Conservation (phyloP, 2,113 vertebrate genomes). For the Plecotus auritus region DNA sequence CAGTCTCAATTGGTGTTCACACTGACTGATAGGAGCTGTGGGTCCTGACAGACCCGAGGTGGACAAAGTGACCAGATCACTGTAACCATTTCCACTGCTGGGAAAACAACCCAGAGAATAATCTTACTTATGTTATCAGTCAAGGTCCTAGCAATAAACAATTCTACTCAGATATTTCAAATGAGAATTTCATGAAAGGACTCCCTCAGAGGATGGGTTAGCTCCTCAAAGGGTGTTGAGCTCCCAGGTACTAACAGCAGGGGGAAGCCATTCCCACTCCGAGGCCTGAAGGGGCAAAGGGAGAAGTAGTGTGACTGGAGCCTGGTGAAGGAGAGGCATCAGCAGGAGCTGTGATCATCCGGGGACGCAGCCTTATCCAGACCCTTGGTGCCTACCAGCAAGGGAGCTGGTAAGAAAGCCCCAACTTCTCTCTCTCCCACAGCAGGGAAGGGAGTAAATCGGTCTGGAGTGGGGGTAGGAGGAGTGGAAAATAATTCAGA, state of each 20-base stretch:
- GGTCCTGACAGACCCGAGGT: background rate
- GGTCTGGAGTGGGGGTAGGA: background rate
- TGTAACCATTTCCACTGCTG: background rate
- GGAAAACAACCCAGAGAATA: slow-evolving; percentile 46
- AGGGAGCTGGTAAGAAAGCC: background rate
- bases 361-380: background rate
- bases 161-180: background rate
- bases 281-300: background rate
- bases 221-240: background rate
- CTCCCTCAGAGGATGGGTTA: background rate
- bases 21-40: background rate
- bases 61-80: slow-evolving; percentile 33
- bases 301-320: background rate
- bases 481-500: background rate
- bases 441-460: background rate
- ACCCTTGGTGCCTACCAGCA: background rate
- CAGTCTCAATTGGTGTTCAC: background rate
- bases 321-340: background rate
- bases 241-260: background rate
- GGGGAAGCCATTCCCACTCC: background rate
- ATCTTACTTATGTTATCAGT: slow-evolving; percentile 34
- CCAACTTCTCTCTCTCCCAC: background rate
- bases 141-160: slow-evolving; percentile 49
- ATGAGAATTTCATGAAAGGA: background rate
- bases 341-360: background rate